Evolutionary conservation across 2,797 vertebrate genomes (phyloP).

Genomic region (Tenualosa thibaudeaui): DNA sequence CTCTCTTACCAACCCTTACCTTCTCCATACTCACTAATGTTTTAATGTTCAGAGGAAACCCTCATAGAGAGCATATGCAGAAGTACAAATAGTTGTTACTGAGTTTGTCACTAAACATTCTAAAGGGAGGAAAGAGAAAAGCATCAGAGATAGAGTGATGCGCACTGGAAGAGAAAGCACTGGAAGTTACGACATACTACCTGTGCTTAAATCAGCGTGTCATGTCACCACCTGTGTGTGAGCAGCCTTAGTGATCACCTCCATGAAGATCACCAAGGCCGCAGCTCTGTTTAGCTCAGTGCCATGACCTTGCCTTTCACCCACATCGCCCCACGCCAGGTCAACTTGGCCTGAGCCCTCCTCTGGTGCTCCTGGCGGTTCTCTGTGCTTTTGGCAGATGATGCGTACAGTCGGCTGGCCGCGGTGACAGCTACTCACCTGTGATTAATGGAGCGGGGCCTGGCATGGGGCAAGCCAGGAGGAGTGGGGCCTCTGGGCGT

Average conservation of each 20-base stretch:
- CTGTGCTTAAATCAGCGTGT: not conserved
- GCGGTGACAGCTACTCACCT: constrained; percentile 56
- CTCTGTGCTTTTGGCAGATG: constrained; percentile 51
- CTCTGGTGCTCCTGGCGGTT: constrained; percentile 33
- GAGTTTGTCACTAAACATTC: not conserved
- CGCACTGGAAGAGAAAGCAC: not conserved
- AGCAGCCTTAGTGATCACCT: not conserved
- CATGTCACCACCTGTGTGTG: not conserved
- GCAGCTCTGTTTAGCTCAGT: not conserved
- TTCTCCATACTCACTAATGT: not conserved
- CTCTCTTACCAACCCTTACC: not conserved
- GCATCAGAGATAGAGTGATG: not conserved
- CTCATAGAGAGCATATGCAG: not conserved
- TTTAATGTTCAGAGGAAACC: not conserved
- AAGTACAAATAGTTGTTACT: no score
- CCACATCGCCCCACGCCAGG: not conserved
- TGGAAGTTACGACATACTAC: not conserved
- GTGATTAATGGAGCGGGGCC: constrained; percentile 58
- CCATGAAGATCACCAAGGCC: not conserved
- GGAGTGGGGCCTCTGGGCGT: constrained; percentile 45
- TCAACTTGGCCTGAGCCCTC: not conserved
- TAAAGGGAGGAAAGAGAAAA: not conserved
- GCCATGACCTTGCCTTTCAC: constrained; percentile 21
- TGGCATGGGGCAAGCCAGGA: constrained; percentile 32
- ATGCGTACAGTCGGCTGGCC: constrained; percentile 44